Evolutionary conservation across 2,797 vertebrate genomes (phyloP), one percentile per base, ranked within the genome.

Genomic region (Malurus splendens): DNA sequence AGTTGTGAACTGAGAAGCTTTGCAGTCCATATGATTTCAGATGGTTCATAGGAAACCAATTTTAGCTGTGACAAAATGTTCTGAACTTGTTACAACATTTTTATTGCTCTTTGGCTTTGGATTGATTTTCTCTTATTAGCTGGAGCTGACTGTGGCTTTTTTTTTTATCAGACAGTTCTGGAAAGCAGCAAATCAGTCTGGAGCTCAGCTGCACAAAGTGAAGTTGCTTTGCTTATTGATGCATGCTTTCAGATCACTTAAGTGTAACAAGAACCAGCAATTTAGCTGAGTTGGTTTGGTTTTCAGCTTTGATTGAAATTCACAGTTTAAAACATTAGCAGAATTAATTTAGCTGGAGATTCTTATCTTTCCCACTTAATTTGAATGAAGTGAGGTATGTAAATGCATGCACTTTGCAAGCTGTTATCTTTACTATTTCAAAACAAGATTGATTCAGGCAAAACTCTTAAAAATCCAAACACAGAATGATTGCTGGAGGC

Each of bases 61-160:
- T 93, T 95, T 94, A 95, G 92, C 94, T 89, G 72, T 92, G 90
- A 95, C 94, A 94, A 94, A 95, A 93, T 95, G 95, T 93, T 95
- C 93, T 90, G 74, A 95, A 94, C 93, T 93, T 87, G 51, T 86
- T 84, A 89, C 89, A 85, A 88, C 90, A 84, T 94, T 93, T 95
- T 95, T 93, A 93, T 76, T 95, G 72, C 93, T 94, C 87, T 87
- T 94, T 94, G 95, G 90, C 92, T 93, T 80, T 59, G 86, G 65
- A 84, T 86, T 94, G 92, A 90, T 93, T 87, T 94, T 92, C 62
- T 82, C 81, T 55, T 94, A 95, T 90, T 95, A 95, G 70, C 59
- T 92, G 60, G 66, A 93, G 80, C 82, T 93, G 93, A 87, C 90
- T 90, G 73, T 54, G 61, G 42, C 54, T 92, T 45, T 45, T 45